Base-by-base conservation (phyloP, 2,888 invertebrate genomes). In the Drosophila mimica region DNA sequence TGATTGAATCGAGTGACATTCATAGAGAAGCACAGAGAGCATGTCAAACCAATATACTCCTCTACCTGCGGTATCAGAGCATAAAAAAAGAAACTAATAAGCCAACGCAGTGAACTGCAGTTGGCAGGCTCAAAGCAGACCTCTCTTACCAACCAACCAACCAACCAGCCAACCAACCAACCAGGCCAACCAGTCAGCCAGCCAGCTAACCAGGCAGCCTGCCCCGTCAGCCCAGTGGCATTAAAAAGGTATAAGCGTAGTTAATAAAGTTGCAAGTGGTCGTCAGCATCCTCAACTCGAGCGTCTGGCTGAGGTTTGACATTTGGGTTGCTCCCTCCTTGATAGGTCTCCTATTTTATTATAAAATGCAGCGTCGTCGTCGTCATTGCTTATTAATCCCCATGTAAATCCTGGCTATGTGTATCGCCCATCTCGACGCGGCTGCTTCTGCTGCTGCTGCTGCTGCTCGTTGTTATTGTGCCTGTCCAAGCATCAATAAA, bases 191-290 rank as follows among this genome's bases (percentile, higher is more conserved):
- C 34, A 34, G 30, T 3, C 4, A 34, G 4, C 34, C 33, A 33
- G 11, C 33, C 7, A 36, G 3, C 36, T 8, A 8, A 8, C 17
- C 20, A 25, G 46, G 15, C 46, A 46, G 6, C 13, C 17, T 46
- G 31, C 30, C n/a, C 2, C 43, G 15, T 28, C 59, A 1, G 13
- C 11, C 58, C 25, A 52, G 53, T 34, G 57, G 71, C 79, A 85
- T 85, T 85, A 75, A 70, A 77, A 79, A 73, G 83, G 83, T 78
- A 85, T 80, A 78, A 78, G 75, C 78, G 68, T 74, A 78, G 81
- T 73, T 86, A 88, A 86, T 86, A 88, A 86, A 82, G 83, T 79
- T 83, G 76, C 78, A 82, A 86, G 81, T 83, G 86, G 75, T 80
- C 77, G 85, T 70, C 70, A 63, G 77, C 72, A 64, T 64, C 57